These are phyloP conservation scores for Papilio glaucus DNA, from an alignment of 1,140 invertebrate genomes.

Conservation along the genomic window DNA sequence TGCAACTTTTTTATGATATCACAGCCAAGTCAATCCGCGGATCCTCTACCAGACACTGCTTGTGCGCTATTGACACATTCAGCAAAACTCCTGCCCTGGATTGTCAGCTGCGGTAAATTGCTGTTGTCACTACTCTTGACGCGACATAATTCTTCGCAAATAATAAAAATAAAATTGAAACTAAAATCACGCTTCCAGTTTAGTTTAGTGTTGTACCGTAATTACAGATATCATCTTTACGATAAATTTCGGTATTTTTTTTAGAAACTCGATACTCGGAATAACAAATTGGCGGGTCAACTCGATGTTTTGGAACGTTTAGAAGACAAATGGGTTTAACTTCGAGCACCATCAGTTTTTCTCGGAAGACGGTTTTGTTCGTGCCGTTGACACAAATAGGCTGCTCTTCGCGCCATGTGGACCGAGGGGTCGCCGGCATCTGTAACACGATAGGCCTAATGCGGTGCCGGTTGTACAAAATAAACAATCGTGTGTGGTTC, in stretches of 20 bases:
- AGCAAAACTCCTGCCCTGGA: too few relatives aligned
- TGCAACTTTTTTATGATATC: too few relatives aligned
- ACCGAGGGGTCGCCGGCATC: conserved; percentile 3
- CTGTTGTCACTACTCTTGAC: too few relatives aligned
- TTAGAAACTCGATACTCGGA: conserved; percentile 44
- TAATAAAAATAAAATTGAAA: background rate
- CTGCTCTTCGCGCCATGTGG: conserved; percentile 38
- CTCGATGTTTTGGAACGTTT: conserved; percentile 50
- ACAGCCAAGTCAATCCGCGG: too few relatives aligned
- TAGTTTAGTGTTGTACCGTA: background rate
- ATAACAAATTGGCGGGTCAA: conserved; percentile 49
- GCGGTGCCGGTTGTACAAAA: conserved; percentile 40
- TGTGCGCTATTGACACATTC: too few relatives aligned
- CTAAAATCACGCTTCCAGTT: background rate
- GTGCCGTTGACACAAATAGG: conserved; percentile 38
- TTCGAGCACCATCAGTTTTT: conserved; percentile 47
- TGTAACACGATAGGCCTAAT: conserved; percentile 43
- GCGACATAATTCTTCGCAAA: too few relatives aligned
- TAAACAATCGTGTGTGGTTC: conserved; percentile 50
- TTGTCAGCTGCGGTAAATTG: too few relatives aligned
- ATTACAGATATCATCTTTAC: conserved; percentile 33
- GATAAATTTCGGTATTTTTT: conserved; percentile 33
- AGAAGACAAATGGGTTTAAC: conserved; percentile 56
- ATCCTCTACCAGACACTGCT: too few relatives aligned
- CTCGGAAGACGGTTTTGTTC: conserved; percentile 43